phyloP scores from a whole-genome alignment of 1,140 invertebrate species.

The Calosoma granatense region DNA sequence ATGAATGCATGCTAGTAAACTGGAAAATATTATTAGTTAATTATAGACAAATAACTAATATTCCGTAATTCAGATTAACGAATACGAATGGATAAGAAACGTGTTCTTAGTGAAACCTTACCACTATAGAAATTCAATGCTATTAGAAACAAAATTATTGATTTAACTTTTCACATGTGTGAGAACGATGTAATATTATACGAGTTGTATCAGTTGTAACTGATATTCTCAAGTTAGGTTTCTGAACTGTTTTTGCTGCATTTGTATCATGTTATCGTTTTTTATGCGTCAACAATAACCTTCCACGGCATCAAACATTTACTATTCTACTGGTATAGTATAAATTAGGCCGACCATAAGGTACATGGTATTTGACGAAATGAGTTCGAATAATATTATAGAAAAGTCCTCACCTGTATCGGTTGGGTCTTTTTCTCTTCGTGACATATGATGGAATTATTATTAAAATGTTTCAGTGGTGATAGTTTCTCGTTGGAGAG shows the following conservation, averaged over 20 bases:
- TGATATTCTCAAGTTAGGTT: neutral
- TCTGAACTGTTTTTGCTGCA: neutral
- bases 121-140: neutral
- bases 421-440: neutral
- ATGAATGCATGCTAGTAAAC: too few relatives aligned
- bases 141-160: neutral
- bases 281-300: neutral
- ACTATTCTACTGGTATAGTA: too few relatives aligned
- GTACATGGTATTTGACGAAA: too few relatives aligned
- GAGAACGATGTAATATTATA: neutral
- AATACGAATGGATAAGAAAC: too few relatives aligned
- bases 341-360: too few relatives aligned
- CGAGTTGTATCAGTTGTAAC: neutral
- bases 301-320: too few relatives aligned
- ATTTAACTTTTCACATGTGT: neutral
- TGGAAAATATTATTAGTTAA: too few relatives aligned
- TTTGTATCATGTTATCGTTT: neutral
- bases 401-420: slow-evolving; percentile 3
- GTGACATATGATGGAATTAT: neutral
- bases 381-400: too few relatives aligned
- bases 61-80: too few relatives aligned
- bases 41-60: too few relatives aligned
- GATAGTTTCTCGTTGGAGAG: neutral
- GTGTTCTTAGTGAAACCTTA: too few relatives aligned
- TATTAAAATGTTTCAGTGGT: neutral